These are phyloP conservation scores for Nothocercus julius DNA, from an alignment of 2,113 vertebrate genomes.

Conservation along the genomic window DNA sequence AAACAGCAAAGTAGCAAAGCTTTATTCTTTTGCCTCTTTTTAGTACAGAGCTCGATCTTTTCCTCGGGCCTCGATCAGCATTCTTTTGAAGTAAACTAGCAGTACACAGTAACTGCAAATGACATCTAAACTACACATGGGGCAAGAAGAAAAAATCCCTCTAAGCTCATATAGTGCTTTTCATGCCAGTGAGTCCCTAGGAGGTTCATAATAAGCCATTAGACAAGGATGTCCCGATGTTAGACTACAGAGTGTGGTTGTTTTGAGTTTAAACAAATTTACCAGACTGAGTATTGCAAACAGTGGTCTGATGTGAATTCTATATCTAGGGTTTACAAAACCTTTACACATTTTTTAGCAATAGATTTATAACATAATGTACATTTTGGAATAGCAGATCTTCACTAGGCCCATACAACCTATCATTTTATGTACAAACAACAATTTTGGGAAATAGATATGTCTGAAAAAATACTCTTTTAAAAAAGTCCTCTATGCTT, in stretches of 20 bases:
- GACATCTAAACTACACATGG: constrained; percentile 38
- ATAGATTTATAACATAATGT: background rate
- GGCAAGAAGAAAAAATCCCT: background rate
- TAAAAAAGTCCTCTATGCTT: background rate
- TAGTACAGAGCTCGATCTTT: constrained; percentile 2
- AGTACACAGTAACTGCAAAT: constrained; percentile 38
- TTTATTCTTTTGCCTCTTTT: constrained; percentile 47
- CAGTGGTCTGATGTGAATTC: background rate
- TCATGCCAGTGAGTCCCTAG: constrained; percentile 19
- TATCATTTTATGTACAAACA: background rate
- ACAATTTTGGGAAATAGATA: background rate
- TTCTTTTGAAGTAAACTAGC: constrained; percentile 66
- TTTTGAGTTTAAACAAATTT: constrained; percentile 18
- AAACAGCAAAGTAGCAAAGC: constrained; percentile 2
- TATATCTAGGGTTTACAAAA: background rate
- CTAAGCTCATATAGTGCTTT: constrained; percentile 15
- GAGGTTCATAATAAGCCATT: constrained; percentile 35
- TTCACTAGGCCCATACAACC: background rate
- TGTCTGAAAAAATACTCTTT: background rate
- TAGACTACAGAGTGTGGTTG: background rate
- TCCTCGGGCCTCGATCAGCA: constrained; percentile 41
- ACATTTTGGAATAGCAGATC: background rate
- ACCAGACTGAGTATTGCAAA: constrained; percentile 15
- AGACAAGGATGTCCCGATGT: background rate
- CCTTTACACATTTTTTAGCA: background rate